Conservation (phyloP, 2,797 vertebrate species). For the Gastrophryne carolinensis region DNA sequence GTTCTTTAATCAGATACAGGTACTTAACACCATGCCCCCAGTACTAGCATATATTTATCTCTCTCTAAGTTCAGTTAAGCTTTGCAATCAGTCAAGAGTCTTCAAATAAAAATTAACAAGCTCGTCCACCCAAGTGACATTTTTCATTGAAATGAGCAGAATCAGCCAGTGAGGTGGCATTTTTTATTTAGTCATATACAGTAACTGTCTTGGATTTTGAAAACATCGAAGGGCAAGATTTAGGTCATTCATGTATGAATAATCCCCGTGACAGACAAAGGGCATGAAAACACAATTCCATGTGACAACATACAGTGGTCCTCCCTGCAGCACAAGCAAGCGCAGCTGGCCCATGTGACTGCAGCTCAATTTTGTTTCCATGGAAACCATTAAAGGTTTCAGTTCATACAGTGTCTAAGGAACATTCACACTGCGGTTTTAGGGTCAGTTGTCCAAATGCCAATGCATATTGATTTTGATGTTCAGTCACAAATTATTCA, state of each 20-base stretch:
- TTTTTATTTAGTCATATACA: not conserved
- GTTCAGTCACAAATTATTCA: slow-evolving; percentile 41
- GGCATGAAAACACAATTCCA: slow-evolving; percentile 59
- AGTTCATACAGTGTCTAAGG: slow-evolving; percentile 54
- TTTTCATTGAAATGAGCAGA: not conserved
- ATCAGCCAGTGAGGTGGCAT: not conserved
- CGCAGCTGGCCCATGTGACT: slow-evolving; percentile 49
- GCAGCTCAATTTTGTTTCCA: slow-evolving; percentile 56
- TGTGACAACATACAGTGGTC: slow-evolving; percentile 53
- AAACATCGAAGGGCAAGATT: slow-evolving; percentile 54
- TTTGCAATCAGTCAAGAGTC: not conserved
- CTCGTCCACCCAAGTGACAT: not conserved
- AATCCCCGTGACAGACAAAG: slow-evolving; percentile 55
- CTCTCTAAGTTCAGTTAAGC: no score
- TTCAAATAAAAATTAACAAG: not conserved
- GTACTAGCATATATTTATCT: no score
- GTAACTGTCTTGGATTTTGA: slow-evolving; percentile 21
- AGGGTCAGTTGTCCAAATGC: slow-evolving; percentile 55
- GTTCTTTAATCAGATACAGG: not conserved
- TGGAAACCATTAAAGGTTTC: slow-evolving; percentile 58
- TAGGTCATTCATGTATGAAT: slow-evolving; percentile 57
- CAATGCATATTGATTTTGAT: slow-evolving; percentile 47
- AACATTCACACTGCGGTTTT: slow-evolving; percentile 50
- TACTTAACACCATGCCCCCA: not conserved
- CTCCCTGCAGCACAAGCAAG: slow-evolving; percentile 52